These are phyloP conservation scores for Agriopis marginaria DNA, from an alignment of 2,888 invertebrate species.

Conservation along the genomic window DNA sequence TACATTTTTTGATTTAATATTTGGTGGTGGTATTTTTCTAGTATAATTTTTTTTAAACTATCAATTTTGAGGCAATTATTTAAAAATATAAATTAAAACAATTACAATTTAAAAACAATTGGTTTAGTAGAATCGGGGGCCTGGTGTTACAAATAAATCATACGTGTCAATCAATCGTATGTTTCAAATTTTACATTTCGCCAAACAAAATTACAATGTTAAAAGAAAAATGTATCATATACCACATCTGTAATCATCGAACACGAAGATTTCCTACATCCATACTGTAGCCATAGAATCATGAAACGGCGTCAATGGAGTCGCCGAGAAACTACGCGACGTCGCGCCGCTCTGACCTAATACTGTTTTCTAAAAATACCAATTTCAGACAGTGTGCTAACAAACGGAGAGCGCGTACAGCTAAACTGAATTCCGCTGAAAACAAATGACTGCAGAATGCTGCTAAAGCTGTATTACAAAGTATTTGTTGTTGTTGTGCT, in stretches of 20 bases:
- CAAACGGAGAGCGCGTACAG: constrained; percentile 59
- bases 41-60: too few species aligned
- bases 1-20: too few species aligned
- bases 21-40: too few species aligned
- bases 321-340: constrained; percentile 44
- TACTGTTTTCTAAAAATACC: constrained; percentile 83
- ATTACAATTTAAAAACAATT: too few species aligned
- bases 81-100: too few species aligned
- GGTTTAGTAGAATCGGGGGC: too few species aligned
- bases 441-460: constrained; percentile 50
- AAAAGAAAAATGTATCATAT: not conserved
- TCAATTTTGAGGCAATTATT: too few species aligned
- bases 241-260: constrained; percentile 23
- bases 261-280: constrained; percentile 4
- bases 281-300: constrained; percentile 16
- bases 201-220: not conserved
- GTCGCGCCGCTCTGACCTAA: constrained; percentile 69
- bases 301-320: constrained; percentile 34
- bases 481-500: constrained; percentile 39
- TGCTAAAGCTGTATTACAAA: constrained; percentile 33
- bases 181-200: not conserved
- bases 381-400: constrained; percentile 66
- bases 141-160: too few species aligned
- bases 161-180: too few species aligned
- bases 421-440: constrained; percentile 42